Conservation (phyloP, 2,113 vertebrate species). For the Synchiropus splendidus region DNA sequence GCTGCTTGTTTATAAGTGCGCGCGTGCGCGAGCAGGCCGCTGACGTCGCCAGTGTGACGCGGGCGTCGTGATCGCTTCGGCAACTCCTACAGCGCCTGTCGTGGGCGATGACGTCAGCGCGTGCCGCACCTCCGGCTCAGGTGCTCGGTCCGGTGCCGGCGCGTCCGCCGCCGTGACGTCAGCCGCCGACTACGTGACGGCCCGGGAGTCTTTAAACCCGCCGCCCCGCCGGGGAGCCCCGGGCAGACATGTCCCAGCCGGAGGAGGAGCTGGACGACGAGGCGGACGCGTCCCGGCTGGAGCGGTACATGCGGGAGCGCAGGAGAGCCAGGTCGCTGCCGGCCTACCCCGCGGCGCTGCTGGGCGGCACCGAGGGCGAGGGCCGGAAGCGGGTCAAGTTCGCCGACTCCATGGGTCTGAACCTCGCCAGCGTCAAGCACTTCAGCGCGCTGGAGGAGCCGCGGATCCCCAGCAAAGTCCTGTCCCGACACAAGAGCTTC, state of each 20-base stretch:
- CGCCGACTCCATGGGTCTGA: conserved; percentile 79
- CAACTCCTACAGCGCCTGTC: too few relatives aligned
- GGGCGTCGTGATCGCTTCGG: too few relatives aligned
- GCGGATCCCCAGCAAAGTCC: conserved; percentile 68
- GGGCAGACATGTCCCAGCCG: neutral
- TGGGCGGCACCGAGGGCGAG: conserved; percentile 7
- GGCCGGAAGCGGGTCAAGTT: conserved; percentile 81
- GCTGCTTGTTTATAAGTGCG: too few relatives aligned
- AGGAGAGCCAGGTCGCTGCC: conserved; percentile 61
- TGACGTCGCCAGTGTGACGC: too few relatives aligned
- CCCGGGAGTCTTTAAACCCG: too few relatives aligned
- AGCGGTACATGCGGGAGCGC: conserved; percentile 45
- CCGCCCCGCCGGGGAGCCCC: too few relatives aligned
- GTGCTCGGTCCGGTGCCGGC: too few relatives aligned
- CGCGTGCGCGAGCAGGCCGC: too few relatives aligned
- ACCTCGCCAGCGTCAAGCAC: conserved; percentile 78
- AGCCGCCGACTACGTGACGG: too few relatives aligned
- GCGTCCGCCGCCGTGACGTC: too few relatives aligned
- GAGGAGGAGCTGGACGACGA: conserved; percentile 44
- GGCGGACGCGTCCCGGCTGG: conserved; percentile 38
- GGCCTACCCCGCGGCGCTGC: conserved; percentile 41
- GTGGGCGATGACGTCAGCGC: too few relatives aligned
- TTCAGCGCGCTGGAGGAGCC: conserved; percentile 80
- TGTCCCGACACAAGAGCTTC: conserved; percentile 67
- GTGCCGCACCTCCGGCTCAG: too few relatives aligned